Evolutionary conservation across 2,113 vertebrate species (phyloP).

Genomic region (Thinocorus orbignyianus): DNA sequence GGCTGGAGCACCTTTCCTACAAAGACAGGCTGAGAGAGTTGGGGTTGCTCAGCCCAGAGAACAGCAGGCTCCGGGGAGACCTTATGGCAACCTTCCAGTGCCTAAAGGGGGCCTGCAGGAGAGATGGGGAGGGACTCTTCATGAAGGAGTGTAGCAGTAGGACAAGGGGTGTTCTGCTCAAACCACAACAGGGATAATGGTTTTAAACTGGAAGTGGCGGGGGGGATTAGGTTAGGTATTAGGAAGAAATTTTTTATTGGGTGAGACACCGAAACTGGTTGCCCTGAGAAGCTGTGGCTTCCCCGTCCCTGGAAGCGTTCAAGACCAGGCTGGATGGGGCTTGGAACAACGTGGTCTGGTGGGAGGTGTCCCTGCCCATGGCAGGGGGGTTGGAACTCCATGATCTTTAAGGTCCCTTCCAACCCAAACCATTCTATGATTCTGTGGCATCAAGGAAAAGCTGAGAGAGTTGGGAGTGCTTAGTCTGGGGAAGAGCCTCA

Average conservation of each 20-base stretch:
- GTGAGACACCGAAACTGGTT: neutral
- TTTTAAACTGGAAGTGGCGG: neutral
- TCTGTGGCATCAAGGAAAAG: neutral
- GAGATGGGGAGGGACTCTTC: neutral
- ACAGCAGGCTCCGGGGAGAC: neutral
- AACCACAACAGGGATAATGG: neutral
- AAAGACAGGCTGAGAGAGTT: neutral
- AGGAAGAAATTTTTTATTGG: neutral
- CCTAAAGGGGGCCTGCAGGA: neutral
- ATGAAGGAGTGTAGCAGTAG: neutral
- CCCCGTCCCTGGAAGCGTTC: neutral
- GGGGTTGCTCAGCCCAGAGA: neutral
- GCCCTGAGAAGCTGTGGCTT: neutral
- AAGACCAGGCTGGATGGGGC: neutral
- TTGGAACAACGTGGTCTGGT: neutral
- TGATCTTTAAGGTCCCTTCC: neutral
- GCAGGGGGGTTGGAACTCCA: neutral
- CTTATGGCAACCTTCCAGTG: neutral
- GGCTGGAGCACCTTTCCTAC: neutral
- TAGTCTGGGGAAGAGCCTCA: neutral
- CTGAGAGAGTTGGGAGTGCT: neutral
- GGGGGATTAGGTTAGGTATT: neutral
- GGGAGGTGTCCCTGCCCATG: neutral
- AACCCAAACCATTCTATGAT: neutral
- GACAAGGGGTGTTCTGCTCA: neutral